Evolutionary conservation across 2,113 vertebrate species (phyloP), one percentile per base, ranked within the genome.

Genomic region (Apus apus): DNA sequence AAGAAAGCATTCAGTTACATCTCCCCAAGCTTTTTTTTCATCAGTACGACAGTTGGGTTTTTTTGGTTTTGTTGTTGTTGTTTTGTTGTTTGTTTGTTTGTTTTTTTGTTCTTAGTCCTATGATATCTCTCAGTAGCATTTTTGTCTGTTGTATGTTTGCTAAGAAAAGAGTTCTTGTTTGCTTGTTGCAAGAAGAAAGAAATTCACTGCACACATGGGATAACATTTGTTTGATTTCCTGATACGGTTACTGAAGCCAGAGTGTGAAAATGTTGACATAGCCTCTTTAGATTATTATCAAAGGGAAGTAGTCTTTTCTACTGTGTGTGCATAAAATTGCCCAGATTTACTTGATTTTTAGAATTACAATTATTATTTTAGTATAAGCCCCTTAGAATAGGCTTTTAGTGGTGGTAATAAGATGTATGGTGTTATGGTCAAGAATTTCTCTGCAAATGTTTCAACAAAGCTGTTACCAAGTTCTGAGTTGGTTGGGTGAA

Each of bases 221-320:
- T 86, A 76, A 92, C 87, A 92, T 93, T 95, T 93, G 56, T 86
- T 94, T 93, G 83, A 64, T 95, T 96, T 96, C 79, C 80, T 87
- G 48, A 72, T 79, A 60, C 61, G 65, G 32, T 74, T 92, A 53
- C 72, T 93, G 87, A 85, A 93, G 85, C 61, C 83, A 75, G 81
- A 75, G 82, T 64, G 45, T 65, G 73, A 90, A 92, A 96, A 87
- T 89, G 70, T 86, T 95, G 76, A 89, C 91, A 65, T 1, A 89
- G 66, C 54, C 71, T 85, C 87, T 89, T 66, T 74, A 85, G 78
- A 82, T 83, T 34, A 34, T 45, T 79, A 91, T 74, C 64, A 46
- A 7, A 73, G 56, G 32, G 38, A 80, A 89, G 38, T 9, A 83
- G 66, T 68, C 23, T 34, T 74, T 88, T 81, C 64, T 62, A 32